A percentile compares a stretch with the other conserved stretches of the same genome.
These are phyloP conservation scores for Orientallactaga bullata DNA, from an alignment of 2,113 vertebrate genomes.

Conservation along the genomic window DNA sequence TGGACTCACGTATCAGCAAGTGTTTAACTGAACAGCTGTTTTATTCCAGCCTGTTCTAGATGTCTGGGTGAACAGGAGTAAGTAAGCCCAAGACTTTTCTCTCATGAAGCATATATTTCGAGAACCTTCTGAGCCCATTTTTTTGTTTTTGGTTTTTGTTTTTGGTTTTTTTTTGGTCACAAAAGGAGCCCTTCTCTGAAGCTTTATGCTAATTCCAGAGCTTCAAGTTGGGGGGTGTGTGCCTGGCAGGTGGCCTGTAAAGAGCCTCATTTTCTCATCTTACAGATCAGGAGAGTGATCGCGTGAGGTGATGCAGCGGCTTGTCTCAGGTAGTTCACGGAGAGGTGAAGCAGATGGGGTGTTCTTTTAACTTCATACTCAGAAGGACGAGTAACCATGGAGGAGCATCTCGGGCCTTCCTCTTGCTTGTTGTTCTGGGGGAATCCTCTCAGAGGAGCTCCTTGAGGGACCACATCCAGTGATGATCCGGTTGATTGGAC, in stretches of 20 bases:
- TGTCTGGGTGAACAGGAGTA: neutral
- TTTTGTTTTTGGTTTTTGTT: too few species aligned
- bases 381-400: neutral
- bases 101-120: neutral
- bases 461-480: neutral
- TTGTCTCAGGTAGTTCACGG: neutral
- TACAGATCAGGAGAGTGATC: neutral
- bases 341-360: neutral
- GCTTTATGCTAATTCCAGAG: neutral
- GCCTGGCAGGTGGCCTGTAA: neutral
- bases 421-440: neutral
- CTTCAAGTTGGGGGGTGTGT: neutral
- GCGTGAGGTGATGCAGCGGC: too few species aligned
- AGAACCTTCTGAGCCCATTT: neutral
- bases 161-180: neutral
- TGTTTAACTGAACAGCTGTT: neutral
- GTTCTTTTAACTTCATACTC: neutral
- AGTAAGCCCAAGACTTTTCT: neutral
- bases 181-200: neutral
- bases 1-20: neutral
- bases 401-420: neutral
- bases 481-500: neutral
- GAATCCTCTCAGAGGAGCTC: neutral
- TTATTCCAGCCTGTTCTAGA: constrained; percentile 12
- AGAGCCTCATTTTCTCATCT: neutral